Evolutionary conservation across 2,888 invertebrate species (phyloP), one percentile per base, ranked within the genome.

Genomic region (Prionchulus punctatus): DNA sequence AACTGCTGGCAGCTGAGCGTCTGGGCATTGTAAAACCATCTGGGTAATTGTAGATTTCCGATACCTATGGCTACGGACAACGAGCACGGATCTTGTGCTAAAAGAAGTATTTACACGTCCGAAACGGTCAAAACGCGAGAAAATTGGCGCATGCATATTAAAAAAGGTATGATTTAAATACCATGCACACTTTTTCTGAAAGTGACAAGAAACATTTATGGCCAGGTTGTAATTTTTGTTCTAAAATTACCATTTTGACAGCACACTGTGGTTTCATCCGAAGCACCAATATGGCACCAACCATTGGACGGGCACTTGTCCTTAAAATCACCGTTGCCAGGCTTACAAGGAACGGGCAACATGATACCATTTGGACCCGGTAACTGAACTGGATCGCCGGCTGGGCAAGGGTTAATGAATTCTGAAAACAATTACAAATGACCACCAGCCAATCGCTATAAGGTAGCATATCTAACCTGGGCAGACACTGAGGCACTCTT

Each of bases 1-100:
- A 66, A 66, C 12, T 57, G 58, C 21, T 60, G 60, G 56, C 66
- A 66, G 7, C 60, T 56, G 2, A 57, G 30, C 1, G 60, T 62
- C n/a, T 57, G 58, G n/a, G 30, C 54, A 56, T 64, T 62, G 55
- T 61, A 66, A 53, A 58, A 62, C 48, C 57, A 66, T 15, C 58
- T 15, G 4, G 4, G 25, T 23, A 26, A 26, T 15, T 42, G 7
- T 36, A 4, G 43, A 4, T 7, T 43, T n/a, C 53, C 43, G 28
- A 4, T 23, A 23, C 53, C 42, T 2, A 28, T n/a, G 12, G 23
- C 27, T 27, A 36, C 7, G 3, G 27, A 23, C 43, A 43, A 26
- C 7, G 27, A 12, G 15, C 53, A 53, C 2, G 28, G 60, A 26
- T 61, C 58, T 1, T 56, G 58, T 18, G 60, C 64, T 60, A 47